Percentiles rank a stretch among this genome's conserved stretches.
Evolutionary conservation across 2,113 vertebrate genomes (phyloP).

Genomic region (Uria aalge): DNA sequence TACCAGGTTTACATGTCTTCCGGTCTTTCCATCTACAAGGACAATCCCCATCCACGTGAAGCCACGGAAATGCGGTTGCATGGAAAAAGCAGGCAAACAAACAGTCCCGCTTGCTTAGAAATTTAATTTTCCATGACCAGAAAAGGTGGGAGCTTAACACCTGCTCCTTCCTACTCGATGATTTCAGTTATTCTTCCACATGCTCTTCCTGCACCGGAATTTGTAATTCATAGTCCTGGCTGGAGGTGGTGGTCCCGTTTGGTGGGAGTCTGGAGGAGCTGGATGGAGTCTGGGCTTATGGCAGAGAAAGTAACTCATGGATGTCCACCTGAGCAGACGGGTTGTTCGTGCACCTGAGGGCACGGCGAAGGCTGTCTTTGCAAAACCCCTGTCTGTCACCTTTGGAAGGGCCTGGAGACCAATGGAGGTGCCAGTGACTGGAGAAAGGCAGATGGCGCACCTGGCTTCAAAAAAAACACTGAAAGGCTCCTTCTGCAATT

Average conservation of each 20-base stretch:
- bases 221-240: neutral
- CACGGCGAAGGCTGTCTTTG: neutral
- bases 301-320: neutral
- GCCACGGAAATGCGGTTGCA: neutral
- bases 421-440: neutral
- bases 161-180: neutral
- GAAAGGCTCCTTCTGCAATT: neutral
- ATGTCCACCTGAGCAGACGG: accelerated
- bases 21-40: neutral
- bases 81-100: neutral
- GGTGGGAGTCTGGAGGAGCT: neutral
- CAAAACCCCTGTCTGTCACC: neutral
- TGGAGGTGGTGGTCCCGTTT: neutral
- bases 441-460: neutral
- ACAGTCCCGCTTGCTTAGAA: neutral
- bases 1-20: neutral
- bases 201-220: neutral
- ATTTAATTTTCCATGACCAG: neutral
- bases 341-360: accelerated
- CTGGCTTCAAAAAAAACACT: neutral
- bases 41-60: neutral
- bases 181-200: neutral
- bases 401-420: neutral
- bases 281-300: neutral
- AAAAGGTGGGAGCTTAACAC: neutral